Conservation (phyloP, 2,888 invertebrate species). For the Hyalella azteca region DNA sequence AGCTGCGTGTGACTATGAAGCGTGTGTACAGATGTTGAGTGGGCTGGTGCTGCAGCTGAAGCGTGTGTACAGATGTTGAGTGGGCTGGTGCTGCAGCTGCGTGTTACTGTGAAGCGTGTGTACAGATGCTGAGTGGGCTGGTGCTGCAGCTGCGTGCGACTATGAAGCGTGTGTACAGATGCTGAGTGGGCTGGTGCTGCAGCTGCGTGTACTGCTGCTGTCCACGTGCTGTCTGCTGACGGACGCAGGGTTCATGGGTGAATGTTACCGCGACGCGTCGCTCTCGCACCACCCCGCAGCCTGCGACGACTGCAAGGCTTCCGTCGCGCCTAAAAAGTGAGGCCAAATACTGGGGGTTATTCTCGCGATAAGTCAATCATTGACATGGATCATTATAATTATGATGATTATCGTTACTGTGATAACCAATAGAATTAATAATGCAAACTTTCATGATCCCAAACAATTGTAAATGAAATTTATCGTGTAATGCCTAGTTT, state of each 20-base stretch:
- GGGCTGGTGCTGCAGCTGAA: no score
- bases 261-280: background rate
- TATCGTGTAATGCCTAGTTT: no score
- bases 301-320: background rate
- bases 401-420: no score
- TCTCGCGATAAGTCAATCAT: no score
- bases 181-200: slow-evolving; percentile 14
- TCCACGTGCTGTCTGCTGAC: slow-evolving; percentile 17
- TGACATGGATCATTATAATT: no score
- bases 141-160: background rate
- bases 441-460: no score
- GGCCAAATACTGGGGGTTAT: no score
- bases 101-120: background rate
- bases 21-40: no score
- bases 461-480: no score
- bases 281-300: background rate
- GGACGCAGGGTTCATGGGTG: slow-evolving; percentile 21
- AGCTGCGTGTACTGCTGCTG: slow-evolving; percentile 26
- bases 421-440: no score
- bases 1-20: slow-evolving; percentile 23
- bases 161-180: background rate
- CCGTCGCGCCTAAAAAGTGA: background rate
- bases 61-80: slow-evolving; percentile 11
- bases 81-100: slow-evolving; percentile 12
- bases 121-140: slow-evolving; percentile 20